Percentiles rank a stretch among this genome's conserved stretches.
phyloP scores from a whole-genome alignment of 2,797 vertebrate species.

The Hafferia zeledoni region DNA sequence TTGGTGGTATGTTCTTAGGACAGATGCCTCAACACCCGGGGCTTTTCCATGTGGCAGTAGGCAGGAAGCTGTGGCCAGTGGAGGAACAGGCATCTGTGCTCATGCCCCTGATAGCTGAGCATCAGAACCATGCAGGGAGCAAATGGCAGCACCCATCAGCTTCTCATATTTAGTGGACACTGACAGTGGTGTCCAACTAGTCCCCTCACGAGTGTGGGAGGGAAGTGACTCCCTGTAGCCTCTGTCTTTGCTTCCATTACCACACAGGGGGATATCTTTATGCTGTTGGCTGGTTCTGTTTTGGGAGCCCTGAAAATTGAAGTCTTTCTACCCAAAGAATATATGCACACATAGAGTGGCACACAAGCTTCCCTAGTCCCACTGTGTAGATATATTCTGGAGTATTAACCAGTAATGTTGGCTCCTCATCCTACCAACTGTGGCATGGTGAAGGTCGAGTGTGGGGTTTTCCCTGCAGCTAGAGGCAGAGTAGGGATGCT shows the following conservation, averaged over 20 bases:
- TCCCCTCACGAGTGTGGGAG: background rate
- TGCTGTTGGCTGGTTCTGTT: background rate
- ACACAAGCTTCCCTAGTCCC: background rate
- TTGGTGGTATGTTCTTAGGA: background rate
- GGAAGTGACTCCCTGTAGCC: background rate
- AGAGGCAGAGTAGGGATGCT: background rate
- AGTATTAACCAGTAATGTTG: background rate
- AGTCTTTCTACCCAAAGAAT: background rate
- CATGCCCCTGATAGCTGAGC: background rate
- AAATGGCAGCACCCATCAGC: background rate
- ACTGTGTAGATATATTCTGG: background rate
- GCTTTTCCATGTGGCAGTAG: background rate
- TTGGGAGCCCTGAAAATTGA: background rate
- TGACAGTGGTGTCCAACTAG: background rate
- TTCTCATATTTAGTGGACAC: background rate
- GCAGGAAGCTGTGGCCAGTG: background rate
- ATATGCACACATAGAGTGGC: accelerated
- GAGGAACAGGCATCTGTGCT: accelerated
- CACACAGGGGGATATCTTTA: background rate
- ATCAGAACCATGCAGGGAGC: background rate
- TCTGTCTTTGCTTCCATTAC: background rate
- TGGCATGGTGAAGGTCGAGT: background rate
- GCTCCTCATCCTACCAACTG: background rate
- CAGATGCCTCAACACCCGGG: background rate
- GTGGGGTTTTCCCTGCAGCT: background rate